Percentiles rank a stretch among this genome's conserved stretches.
These are phyloP conservation scores for Tigriopus japonicus DNA, from an alignment of 1,140 invertebrate species.

Conservation along the genomic window DNA sequence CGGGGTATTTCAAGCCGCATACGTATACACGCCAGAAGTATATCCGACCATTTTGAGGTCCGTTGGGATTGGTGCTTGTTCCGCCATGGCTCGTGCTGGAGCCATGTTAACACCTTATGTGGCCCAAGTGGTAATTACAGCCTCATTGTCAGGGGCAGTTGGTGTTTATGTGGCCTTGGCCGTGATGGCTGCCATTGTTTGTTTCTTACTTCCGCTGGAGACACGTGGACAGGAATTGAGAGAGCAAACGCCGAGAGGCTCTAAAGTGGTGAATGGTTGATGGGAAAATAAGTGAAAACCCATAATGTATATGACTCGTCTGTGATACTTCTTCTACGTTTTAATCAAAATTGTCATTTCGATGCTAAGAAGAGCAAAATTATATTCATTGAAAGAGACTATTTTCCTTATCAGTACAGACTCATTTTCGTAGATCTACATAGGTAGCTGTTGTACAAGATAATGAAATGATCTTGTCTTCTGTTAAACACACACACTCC, in stretches of 20 bases:
- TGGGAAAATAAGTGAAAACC: no score
- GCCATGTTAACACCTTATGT: conserved; percentile 84
- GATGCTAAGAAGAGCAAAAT: no score
- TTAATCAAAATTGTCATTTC: no score
- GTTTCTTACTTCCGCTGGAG: conserved; percentile 55
- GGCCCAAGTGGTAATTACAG: conserved; percentile 46
- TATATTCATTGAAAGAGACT: no score
- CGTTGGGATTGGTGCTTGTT: conserved; percentile 69
- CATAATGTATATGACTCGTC: no score
- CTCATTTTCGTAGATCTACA: no score
- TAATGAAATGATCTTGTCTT: no score
- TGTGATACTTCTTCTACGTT: no score
- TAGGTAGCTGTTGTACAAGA: no score
- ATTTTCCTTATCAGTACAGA: no score
- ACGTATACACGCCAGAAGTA: conserved; percentile 80
- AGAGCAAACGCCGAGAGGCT: neutral
- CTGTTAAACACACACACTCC: no score
- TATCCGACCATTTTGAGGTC: conserved; percentile 74
- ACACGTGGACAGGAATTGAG: conserved; percentile 40
- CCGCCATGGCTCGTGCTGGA: conserved; percentile 70
- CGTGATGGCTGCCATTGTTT: conserved; percentile 46
- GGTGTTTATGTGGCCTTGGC: conserved; percentile 48
- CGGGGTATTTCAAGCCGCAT: conserved; percentile 80
- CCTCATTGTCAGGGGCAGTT: neutral
- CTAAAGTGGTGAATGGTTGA: no score